phyloP scores from a whole-genome alignment of 2,797 vertebrate species.

The Eupleurogrammus muticus region DNA sequence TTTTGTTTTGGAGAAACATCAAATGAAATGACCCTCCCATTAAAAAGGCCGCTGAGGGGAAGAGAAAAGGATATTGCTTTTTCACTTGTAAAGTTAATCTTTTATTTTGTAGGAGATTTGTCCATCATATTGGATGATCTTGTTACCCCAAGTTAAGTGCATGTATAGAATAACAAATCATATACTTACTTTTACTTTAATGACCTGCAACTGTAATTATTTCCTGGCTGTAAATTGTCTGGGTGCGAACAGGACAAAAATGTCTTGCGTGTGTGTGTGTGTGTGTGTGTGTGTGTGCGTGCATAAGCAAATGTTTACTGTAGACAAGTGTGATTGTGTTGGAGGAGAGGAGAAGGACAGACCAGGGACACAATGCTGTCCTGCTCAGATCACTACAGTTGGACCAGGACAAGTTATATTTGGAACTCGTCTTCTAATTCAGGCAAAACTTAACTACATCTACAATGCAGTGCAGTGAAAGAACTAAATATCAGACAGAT shows the following conservation, averaged over 20 bases:
- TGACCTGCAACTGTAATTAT: slow-evolving; percentile 54
- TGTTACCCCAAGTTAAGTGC: slow-evolving; percentile 25
- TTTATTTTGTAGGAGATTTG: slow-evolving; percentile 66
- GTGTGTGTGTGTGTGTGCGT: slow-evolving; percentile 29
- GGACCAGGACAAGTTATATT: slow-evolving; percentile 49
- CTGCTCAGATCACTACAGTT: slow-evolving; percentile 46
- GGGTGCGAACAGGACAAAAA: slow-evolving; percentile 43
- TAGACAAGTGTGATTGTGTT: slow-evolving; percentile 59
- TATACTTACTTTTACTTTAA: slow-evolving; percentile 35
- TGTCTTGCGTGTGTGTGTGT: slow-evolving; percentile 47
- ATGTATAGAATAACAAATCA: slow-evolving; percentile 18
- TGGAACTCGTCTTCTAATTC: slow-evolving; percentile 36
- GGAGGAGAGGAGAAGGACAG: slow-evolving; percentile 54
- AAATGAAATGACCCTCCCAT: slow-evolving; percentile 80
- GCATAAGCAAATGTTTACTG: slow-evolving; percentile 64
- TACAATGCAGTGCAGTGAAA: not conserved
- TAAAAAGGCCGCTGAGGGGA: slow-evolving; percentile 77
- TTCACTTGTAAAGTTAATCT: slow-evolving; percentile 76
- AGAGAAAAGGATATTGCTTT: slow-evolving; percentile 79
- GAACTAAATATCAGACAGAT: slow-evolving; percentile 14
- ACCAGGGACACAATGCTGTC: slow-evolving; percentile 53
- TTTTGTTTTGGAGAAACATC: slow-evolving; percentile 80
- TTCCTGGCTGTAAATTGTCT: slow-evolving; percentile 46
- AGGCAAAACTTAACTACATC: slow-evolving; percentile 5
- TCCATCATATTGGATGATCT: slow-evolving; percentile 52